Percentiles rank a stretch among this genome's conserved stretches.
phyloP scores from a whole-genome alignment of 1,140 invertebrate species.

The Hydropsyche tenuis region DNA sequence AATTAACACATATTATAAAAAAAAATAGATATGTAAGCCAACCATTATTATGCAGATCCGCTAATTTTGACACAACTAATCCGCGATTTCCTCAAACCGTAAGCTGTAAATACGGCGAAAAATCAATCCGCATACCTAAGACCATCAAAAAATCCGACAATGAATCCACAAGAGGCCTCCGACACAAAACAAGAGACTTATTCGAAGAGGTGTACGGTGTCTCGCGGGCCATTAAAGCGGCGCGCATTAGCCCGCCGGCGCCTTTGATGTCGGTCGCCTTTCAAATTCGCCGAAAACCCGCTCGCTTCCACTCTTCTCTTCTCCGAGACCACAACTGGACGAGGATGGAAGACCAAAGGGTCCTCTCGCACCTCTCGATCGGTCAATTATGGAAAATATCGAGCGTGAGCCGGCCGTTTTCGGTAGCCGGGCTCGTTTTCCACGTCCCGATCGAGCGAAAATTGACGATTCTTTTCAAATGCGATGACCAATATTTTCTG shows the following conservation, averaged over 20 bases:
- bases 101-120: no score
- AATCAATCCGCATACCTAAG: background rate
- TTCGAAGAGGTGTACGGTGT: slow-evolving; percentile 2
- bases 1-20: no score
- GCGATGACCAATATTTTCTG: no score
- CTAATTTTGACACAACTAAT: background rate
- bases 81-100: background rate
- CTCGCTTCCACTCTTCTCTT: background rate
- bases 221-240: slow-evolving; percentile 32
- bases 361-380: background rate
- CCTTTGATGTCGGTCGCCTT: slow-evolving; percentile 37
- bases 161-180: no score
- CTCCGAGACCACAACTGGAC: slow-evolving; percentile 3
- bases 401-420: background rate
- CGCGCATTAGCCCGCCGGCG: slow-evolving; percentile 34
- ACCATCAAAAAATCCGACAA: no score
- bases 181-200: background rate
- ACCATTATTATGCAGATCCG: no score
- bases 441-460: background rate
- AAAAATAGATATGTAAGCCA: no score
- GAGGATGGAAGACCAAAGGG: background rate
- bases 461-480: no score
- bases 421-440: background rate
- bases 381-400: slow-evolving; percentile 25
- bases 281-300: slow-evolving; percentile 40